Conservation (phyloP, 2,888 invertebrate species). For the Uloborus plumipes region DNA sequence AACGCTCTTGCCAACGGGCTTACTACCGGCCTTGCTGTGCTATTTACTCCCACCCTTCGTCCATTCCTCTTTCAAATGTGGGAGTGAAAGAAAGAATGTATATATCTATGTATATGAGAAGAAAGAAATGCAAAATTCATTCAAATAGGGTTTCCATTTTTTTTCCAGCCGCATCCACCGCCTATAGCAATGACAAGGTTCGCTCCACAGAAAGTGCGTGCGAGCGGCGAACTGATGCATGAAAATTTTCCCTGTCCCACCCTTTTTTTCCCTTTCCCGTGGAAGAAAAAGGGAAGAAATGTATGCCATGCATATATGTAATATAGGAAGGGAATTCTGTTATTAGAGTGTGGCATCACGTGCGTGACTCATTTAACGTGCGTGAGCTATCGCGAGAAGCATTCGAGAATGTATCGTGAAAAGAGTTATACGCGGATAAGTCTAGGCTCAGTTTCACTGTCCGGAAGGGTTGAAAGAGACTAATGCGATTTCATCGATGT, state of each 20-base stretch:
- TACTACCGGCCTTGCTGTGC: slow-evolving; percentile 29
- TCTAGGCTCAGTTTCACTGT: too few relatives aligned
- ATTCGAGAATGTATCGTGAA: not conserved
- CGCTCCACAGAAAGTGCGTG: slow-evolving; percentile 48
- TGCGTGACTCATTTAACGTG: slow-evolving; percentile 11
- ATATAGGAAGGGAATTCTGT: slow-evolving; percentile 14
- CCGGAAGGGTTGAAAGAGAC: too few relatives aligned
- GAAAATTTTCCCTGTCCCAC: slow-evolving; percentile 48
- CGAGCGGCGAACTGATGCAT: slow-evolving; percentile 55
- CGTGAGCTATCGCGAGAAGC: slow-evolving; percentile 30
- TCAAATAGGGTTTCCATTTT: slow-evolving; percentile 52
- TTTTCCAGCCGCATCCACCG: slow-evolving; percentile 18
- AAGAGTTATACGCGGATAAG: too few relatives aligned
- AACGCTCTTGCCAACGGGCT: slow-evolving; percentile 41
- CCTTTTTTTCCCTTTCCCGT: slow-evolving; percentile 23
- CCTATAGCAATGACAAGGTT: slow-evolving; percentile 56
- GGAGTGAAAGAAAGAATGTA: slow-evolving; percentile 36
- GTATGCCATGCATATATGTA: slow-evolving; percentile 33
- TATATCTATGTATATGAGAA: slow-evolving; percentile 51
- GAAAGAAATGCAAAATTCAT: slow-evolving; percentile 64
- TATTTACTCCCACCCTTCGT: slow-evolving; percentile 27
- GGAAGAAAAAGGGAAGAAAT: slow-evolving; percentile 18
- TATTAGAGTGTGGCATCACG: not conserved
- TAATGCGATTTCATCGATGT: too few relatives aligned
- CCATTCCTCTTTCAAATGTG: slow-evolving; percentile 46